Base-by-base conservation (phyloP, 2,797 vertebrate species). In the Strix occidentalis region DNA sequence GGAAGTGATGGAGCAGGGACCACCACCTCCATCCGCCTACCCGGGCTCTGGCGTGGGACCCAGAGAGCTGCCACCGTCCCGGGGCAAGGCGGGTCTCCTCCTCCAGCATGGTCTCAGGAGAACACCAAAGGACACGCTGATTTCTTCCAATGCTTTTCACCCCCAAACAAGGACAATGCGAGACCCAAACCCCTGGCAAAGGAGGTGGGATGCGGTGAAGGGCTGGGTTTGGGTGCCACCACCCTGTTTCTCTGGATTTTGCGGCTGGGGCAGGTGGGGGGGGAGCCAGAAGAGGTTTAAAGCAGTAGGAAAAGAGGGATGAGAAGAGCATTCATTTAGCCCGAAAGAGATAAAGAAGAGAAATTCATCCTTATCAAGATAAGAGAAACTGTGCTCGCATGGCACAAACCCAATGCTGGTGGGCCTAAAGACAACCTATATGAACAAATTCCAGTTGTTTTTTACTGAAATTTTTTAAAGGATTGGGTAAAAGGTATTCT, bases 201-300 rank as follows among this genome's bases (percentile, higher is more conserved):
- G 16, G 18, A 70, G 33, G 43, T 17, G 23, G 61, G 56, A 74
- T 1, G 3, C 16, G 0, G 0, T 24, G n/a, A 72, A 56, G 23
- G 10, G 64, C 45, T 68, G 43, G 53, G 13, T 20, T 25, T 53
- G 37, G 29, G 39, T 26, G 21, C 60, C 46, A 20, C 11, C 33
- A 31, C n/a, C 5, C 25, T 2, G 0, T 25, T 46, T 39, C 46
- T 60, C 26, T 20, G 77, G 17, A 4, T 28, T 88, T 24, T 24
- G 46, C 24, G 57, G 50, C 39, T 53, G 33, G 11, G 11, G 13
- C 19, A n/a, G 37, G 51, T 23, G 12, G 43, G 46, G 60, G 75
- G 13, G 11, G n/a, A 89, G 39, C 6, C 48, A 63, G 43, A 11
- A 39, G 13, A n/a, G 7, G 16, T 35, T 64, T 31, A 61, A 61